These are phyloP conservation scores for Anas platyrhynchos DNA, from an alignment of 2,113 vertebrate genomes.

Conservation along the genomic window DNA sequence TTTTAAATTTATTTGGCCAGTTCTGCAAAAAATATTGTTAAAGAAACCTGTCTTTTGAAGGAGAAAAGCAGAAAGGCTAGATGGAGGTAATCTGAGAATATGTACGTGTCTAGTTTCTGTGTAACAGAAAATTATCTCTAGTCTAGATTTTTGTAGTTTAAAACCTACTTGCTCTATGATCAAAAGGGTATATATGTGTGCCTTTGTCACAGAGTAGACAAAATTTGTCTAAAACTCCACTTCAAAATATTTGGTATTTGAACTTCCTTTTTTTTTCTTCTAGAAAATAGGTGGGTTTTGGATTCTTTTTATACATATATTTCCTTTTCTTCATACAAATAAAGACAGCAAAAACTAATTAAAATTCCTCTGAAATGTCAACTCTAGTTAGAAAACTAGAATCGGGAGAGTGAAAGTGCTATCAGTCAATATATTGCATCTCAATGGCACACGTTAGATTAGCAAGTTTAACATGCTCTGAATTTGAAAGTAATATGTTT, in stretches of 20 bases:
- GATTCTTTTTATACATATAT: background rate
- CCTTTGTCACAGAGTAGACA: background rate
- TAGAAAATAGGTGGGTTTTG: background rate
- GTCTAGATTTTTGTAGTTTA: background rate
- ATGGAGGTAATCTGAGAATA: background rate
- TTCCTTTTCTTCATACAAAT: background rate
- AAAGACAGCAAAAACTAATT: background rate
- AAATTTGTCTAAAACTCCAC: background rate
- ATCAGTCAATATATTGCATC: background rate
- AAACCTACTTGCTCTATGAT: rapidly evolving
- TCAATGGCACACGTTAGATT: background rate
- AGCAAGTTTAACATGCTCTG: background rate
- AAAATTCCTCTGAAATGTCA: background rate
- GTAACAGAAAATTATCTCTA: background rate
- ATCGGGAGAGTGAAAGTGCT: background rate
- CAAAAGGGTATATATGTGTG: background rate
- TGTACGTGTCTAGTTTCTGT: background rate
- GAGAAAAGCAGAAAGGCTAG: background rate
- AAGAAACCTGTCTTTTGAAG: background rate
- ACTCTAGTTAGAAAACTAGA: background rate
- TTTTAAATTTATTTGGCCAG: background rate
- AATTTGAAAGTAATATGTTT: background rate
- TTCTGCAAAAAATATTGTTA: background rate
- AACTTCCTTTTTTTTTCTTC: background rate
- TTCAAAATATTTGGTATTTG: background rate